Percentiles rank a stretch among this genome's conserved stretches.
Evolutionary conservation across 2,113 vertebrate species (phyloP).

Genomic region (Toxotes jaculatrix): DNA sequence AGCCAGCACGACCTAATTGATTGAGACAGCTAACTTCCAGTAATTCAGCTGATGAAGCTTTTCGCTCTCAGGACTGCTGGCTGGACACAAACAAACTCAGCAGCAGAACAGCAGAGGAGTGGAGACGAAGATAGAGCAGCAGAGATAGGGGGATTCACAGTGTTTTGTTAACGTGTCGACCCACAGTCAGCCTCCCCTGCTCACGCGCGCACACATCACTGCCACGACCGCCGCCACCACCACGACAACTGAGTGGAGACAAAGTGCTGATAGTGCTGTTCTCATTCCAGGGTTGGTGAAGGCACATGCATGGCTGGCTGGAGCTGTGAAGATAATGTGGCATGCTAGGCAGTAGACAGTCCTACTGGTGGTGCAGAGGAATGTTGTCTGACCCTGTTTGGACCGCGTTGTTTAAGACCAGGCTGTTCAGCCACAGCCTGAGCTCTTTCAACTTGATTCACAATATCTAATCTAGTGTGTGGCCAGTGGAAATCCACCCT

Average conservation of each 20-base stretch:
- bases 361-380: conserved; percentile 72
- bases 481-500: conserved; percentile 22
- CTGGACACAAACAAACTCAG: conserved; percentile 74
- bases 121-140: conserved; percentile 59
- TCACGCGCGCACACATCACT: conserved; percentile 17
- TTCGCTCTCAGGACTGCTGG: conserved; percentile 79
- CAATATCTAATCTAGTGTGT: conserved; percentile 27
- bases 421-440: conserved; percentile 2
- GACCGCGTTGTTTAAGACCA: conserved; percentile 23
- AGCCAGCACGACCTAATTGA: conserved; percentile 72
- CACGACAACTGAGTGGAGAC: conserved; percentile 46
- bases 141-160: conserved; percentile 50
- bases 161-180: conserved; percentile 77
- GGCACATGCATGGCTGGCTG: conserved; percentile 76
- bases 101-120: conserved; percentile 54
- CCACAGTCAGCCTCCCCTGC: conserved; percentile 53
- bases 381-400: conserved; percentile 71
- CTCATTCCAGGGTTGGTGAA: conserved; percentile 61
- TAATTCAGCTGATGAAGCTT: conserved; percentile 83
- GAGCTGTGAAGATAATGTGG: conserved; percentile 78
- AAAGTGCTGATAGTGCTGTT: conserved; percentile 81
- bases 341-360: conserved; percentile 65
- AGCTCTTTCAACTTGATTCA: conserved; percentile 42
- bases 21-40: conserved; percentile 82
- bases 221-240: conserved; percentile 1